Evolutionary conservation across 2,113 vertebrate genomes (phyloP).

Genomic region (Macquaria ambigua): DNA sequence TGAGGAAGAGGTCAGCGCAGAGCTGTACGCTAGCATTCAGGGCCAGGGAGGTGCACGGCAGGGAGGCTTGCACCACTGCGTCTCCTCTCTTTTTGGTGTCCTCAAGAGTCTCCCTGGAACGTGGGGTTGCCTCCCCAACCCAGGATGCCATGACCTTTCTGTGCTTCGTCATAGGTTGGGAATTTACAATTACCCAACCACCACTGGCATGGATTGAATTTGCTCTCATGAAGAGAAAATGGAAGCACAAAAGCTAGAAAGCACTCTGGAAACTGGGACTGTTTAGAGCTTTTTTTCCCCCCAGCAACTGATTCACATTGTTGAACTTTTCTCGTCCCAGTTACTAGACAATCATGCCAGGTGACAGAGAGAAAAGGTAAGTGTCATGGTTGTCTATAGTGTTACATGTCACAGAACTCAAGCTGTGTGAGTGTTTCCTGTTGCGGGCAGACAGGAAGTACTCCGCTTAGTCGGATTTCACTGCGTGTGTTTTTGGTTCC

Average conservation of each 20-base stretch:
- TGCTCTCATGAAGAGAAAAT: constrained; percentile 49
- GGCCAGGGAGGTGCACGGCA: constrained; percentile 62
- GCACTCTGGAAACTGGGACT: constrained; percentile 1
- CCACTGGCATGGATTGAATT: constrained; percentile 36
- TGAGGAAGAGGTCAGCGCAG: constrained; percentile 89
- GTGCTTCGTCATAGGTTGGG: constrained; percentile 18
- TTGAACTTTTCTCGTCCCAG: constrained; percentile 12
- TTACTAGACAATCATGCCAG: not conserved
- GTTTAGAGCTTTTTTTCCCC: not conserved
- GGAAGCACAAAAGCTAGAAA: constrained; percentile 39
- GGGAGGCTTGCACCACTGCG: constrained; percentile 57
- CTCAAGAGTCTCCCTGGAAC: constrained; percentile 51
- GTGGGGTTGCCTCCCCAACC: constrained; percentile 13
- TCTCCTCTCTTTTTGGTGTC: constrained; percentile 56
- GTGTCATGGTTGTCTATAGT: constrained; percentile 38
- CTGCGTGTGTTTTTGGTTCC: constrained; percentile 54
- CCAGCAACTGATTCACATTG: not conserved
- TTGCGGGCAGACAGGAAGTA: constrained; percentile 82
- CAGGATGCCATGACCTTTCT: constrained; percentile 46
- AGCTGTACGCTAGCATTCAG: constrained; percentile 68
- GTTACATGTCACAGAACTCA: constrained; percentile 67
- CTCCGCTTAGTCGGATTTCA: constrained; percentile 73
- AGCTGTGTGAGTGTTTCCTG: constrained; percentile 84
- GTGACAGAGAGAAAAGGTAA: constrained; percentile 53
- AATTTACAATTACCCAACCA: constrained; percentile 16